These are phyloP conservation scores for Catamblyrhynchus diadema DNA, from an alignment of 2,797 vertebrate genomes.

Conservation along the genomic window DNA sequence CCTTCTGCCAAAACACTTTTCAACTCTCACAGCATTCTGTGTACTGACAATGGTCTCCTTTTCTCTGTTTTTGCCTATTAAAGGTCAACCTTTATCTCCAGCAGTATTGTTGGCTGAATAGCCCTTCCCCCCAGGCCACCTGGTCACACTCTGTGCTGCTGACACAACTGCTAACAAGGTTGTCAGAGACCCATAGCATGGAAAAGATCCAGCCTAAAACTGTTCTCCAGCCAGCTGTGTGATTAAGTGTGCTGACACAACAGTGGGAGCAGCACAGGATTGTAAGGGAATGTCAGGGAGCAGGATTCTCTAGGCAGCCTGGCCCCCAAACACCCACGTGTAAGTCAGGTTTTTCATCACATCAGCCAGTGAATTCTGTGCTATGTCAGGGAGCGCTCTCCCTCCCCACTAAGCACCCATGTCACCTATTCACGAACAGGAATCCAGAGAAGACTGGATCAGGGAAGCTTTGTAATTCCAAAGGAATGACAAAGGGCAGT, in stretches of 20 bases:
- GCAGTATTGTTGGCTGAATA: not conserved
- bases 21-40: not conserved
- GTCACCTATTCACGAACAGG: not conserved
- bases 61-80: not conserved
- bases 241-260: not conserved
- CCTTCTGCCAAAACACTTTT: not conserved
- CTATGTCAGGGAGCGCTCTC: not conserved
- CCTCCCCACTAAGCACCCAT: not conserved
- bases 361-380: not conserved
- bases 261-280: not conserved
- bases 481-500: not conserved
- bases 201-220: not conserved
- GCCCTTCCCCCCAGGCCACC: not conserved
- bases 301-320: not conserved
- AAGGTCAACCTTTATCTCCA: not conserved
- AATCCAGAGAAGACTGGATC: not conserved
- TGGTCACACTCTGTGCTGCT: not conserved
- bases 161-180: not conserved
- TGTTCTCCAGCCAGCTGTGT: not conserved
- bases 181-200: not conserved
- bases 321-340: fast-evolving
- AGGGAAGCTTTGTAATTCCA: not conserved
- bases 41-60: not conserved
- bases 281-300: not conserved
- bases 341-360: not conserved